These are phyloP conservation scores for Himalopsyche phryganea DNA, from an alignment of 1,140 invertebrate species.

Conservation along the genomic window DNA sequence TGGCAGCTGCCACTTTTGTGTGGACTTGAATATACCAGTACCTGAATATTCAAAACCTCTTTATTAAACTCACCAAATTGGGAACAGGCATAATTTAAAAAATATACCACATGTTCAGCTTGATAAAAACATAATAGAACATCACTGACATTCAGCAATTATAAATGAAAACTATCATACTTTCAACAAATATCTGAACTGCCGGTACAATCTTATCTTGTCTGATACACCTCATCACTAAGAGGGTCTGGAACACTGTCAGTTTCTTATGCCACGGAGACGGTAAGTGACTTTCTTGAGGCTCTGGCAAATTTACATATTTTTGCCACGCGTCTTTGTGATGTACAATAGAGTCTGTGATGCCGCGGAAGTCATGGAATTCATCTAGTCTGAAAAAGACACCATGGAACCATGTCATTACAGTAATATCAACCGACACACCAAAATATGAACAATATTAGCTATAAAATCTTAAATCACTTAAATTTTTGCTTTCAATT, in stretches of 20 bases:
- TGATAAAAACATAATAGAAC: too few relatives aligned
- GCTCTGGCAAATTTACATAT: constrained; percentile 68
- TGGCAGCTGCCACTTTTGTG: too few relatives aligned
- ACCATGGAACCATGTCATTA: constrained; percentile 19
- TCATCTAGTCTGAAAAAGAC: constrained; percentile 45
- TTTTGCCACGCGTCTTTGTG: constrained; percentile 67
- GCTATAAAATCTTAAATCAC: neutral
- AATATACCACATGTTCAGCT: too few relatives aligned
- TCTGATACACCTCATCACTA: constrained; percentile 78
- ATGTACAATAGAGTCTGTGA: constrained; percentile 57
- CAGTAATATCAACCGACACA: constrained; percentile 2
- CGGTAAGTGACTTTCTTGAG: constrained; percentile 66
- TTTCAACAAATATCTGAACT: constrained; percentile 69
- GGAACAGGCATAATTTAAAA: too few relatives aligned
- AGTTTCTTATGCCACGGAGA: constrained; percentile 63
- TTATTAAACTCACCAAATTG: too few relatives aligned
- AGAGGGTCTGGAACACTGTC: constrained; percentile 69
- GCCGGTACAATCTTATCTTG: constrained; percentile 87
- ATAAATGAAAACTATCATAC: too few relatives aligned
- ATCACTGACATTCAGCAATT: too few relatives aligned
- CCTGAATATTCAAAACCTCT: too few relatives aligned
- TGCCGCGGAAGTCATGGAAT: constrained; percentile 54
- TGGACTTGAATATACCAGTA: too few relatives aligned
- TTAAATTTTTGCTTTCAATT: too few relatives aligned
- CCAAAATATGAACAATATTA: neutral